Conservation (phyloP, 2,797 vertebrate genomes). For the Helicolenus hilgendorfi region DNA sequence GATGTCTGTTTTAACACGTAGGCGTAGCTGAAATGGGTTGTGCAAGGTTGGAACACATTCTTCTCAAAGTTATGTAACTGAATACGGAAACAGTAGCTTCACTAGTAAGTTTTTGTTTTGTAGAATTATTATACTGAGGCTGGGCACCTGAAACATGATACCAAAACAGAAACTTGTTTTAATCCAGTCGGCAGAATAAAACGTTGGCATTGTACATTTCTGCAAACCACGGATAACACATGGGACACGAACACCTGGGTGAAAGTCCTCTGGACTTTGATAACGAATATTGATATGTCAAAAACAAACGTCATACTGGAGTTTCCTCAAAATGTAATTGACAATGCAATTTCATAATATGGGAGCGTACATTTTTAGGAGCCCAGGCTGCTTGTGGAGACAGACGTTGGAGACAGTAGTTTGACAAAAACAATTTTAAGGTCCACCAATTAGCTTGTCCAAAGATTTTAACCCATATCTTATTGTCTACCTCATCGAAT, state of each 20-base stretch:
- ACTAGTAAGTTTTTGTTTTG: background rate
- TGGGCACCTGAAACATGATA: background rate
- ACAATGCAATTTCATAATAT: no score
- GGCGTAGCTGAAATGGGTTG: background rate
- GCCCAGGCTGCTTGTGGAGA: no score
- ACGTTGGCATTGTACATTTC: no score
- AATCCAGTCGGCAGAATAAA: no score
- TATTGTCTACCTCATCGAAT: background rate
- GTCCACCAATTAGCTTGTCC: background rate
- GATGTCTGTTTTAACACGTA: slow-evolving; percentile 13
- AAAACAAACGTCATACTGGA: no score
- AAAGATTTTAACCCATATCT: background rate
- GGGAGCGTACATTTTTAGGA: no score
- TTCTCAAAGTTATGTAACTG: slow-evolving; percentile 8
- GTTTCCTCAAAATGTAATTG: no score
- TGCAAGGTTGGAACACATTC: background rate
- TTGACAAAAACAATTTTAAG: accelerated
- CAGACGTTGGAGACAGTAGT: background rate
- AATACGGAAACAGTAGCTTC: background rate
- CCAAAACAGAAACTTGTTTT: background rate
- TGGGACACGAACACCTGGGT: no score
- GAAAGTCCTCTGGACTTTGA: no score
- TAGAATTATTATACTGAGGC: background rate
- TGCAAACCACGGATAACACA: no score
- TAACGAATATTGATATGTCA: no score